Conservation (phyloP, 2,888 invertebrate species). For the Cerastis rubricosa region DNA sequence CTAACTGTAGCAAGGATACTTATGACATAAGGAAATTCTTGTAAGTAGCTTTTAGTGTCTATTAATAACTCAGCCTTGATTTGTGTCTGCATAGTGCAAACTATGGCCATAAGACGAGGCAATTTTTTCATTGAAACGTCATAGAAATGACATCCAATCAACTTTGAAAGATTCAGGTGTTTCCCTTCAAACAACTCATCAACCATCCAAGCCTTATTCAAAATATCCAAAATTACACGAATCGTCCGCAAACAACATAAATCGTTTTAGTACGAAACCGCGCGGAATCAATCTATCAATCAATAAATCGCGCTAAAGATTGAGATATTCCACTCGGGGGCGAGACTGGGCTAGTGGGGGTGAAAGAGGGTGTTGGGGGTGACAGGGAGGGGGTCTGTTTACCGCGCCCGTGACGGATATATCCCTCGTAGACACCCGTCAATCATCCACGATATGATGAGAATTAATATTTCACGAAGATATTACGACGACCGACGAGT, state of each 20-base stretch:
- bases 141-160: neutral
- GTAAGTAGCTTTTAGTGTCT: neutral
- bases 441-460: slow-evolving; percentile 85
- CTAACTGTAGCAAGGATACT: neutral
- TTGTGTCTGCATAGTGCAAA: too few species aligned
- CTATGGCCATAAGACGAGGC: neutral
- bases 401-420: slow-evolving; percentile 88
- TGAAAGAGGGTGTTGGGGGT: slow-evolving; percentile 51
- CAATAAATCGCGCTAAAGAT: slow-evolving; percentile 89
- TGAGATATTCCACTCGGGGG: slow-evolving; percentile 87
- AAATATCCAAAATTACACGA: slow-evolving; percentile 41
- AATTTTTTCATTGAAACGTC: neutral
- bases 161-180: neutral
- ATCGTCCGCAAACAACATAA: slow-evolving; percentile 61
- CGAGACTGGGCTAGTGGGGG: slow-evolving; percentile 64
- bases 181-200: slow-evolving; percentile 10
- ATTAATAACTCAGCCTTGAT: neutral
- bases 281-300: slow-evolving; percentile 87
- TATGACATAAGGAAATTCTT: neutral
- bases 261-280: slow-evolving; percentile 63
- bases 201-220: slow-evolving; percentile 18
- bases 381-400: slow-evolving; percentile 75
- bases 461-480: slow-evolving; percentile 87
- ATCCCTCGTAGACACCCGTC: slow-evolving; percentile 88
- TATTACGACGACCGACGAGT: slow-evolving; percentile 70